These are phyloP conservation scores for Lasioglossum morio DNA, from an alignment of 2,888 invertebrate species.

Conservation along the genomic window DNA sequence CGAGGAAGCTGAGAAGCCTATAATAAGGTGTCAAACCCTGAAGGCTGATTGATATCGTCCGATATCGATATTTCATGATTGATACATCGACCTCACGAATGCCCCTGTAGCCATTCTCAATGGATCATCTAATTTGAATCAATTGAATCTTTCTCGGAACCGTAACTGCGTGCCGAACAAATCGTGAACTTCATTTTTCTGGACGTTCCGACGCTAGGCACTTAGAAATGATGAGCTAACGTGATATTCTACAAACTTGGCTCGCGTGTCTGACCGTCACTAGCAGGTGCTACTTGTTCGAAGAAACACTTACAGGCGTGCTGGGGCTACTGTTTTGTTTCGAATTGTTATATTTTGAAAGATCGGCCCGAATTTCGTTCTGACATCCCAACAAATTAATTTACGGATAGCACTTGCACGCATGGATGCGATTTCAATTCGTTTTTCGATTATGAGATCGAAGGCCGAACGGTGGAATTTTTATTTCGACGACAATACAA, in stretches of 20 bases:
- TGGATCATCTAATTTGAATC: background rate
- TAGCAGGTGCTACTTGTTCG: background rate
- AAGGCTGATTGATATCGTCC: constrained; percentile 44
- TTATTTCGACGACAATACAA: no score
- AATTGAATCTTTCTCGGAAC: constrained; percentile 4
- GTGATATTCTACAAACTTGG: background rate
- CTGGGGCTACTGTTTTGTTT: background rate
- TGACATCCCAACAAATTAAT: background rate
- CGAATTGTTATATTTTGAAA: background rate
- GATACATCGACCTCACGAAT: constrained; percentile 27
- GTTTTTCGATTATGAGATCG: no score
- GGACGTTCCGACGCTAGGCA: background rate
- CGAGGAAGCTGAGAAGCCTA: constrained; percentile 35
- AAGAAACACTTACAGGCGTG: background rate
- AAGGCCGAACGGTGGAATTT: no score
- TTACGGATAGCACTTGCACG: no score
- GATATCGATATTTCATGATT: constrained; percentile 29
- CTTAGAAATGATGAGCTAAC: background rate
- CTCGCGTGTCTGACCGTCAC: background rate
- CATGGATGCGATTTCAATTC: no score
- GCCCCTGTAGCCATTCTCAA: constrained; percentile 2
- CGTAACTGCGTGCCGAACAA: background rate
- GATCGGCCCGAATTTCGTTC: background rate
- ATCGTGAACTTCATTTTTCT: background rate
- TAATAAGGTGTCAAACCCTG: constrained; percentile 67